These are phyloP conservation scores for Callospermophilus lateralis DNA, from an alignment of 2,113 vertebrate species.

Conservation along the genomic window DNA sequence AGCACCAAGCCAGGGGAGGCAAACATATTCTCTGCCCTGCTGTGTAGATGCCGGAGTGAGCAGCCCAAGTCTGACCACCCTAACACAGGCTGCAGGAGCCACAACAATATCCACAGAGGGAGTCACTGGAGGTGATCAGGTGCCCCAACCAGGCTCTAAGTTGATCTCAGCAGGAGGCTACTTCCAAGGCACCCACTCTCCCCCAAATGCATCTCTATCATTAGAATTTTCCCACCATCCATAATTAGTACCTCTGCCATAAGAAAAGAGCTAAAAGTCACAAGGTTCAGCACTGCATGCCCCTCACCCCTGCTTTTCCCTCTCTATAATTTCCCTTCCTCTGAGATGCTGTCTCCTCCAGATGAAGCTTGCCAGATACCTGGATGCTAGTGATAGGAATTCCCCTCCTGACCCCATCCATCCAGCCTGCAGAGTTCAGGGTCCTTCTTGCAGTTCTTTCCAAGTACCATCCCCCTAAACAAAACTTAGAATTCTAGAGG, in stretches of 20 bases:
- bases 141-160: neutral
- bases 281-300: neutral
- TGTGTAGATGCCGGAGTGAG: neutral
- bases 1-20: slow-evolving; percentile 30
- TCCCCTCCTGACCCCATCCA: neutral
- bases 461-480: neutral
- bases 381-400: neutral
- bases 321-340: neutral
- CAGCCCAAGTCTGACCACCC: neutral
- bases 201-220: too few species aligned
- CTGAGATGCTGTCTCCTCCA: slow-evolving; percentile 2
- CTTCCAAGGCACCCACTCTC: neutral
- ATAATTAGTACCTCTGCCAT: neutral
- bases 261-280: slow-evolving; percentile 40
- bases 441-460: neutral
- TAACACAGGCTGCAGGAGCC: neutral
- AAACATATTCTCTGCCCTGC: neutral
- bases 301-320: neutral
- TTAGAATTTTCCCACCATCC: neutral
- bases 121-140: neutral
- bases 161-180: fast-evolving
- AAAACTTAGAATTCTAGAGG: neutral
- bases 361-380: neutral
- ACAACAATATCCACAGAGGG: neutral
- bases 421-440: neutral